Conservation (phyloP, 2,113 vertebrate genomes). For the Hemiscyllium ocellatum region DNA sequence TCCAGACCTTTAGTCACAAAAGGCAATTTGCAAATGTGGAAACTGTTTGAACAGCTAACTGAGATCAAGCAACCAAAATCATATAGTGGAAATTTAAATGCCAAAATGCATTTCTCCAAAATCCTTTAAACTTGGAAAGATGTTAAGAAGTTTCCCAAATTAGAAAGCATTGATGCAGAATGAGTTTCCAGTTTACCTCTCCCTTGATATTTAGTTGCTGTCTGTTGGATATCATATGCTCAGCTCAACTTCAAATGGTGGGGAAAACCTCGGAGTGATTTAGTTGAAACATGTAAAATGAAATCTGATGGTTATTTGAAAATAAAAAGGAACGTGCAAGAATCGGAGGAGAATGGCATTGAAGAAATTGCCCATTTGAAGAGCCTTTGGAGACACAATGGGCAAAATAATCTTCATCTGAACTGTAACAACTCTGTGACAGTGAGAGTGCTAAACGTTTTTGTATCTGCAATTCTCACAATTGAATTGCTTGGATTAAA, state of each 20-base stretch:
- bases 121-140: background rate
- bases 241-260: too few relatives aligned
- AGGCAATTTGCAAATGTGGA: background rate
- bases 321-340: too few relatives aligned
- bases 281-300: too few relatives aligned
- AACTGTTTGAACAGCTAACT: background rate
- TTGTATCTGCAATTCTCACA: background rate
- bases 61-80: background rate
- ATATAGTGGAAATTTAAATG: background rate
- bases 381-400: too few relatives aligned
- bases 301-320: too few relatives aligned
- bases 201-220: too few relatives aligned
- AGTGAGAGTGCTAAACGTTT: background rate
- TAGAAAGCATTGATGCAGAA: background rate
- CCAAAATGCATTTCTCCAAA: background rate
- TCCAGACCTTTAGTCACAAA: background rate
- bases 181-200: background rate
- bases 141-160: background rate
- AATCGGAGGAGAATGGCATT: too few relatives aligned
- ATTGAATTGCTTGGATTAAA: background rate
- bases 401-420: too few relatives aligned
- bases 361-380: too few relatives aligned
- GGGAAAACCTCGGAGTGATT: too few relatives aligned
- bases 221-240: too few relatives aligned
- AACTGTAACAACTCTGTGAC: background rate